These are phyloP conservation scores for Novumbra hubbsi DNA, from an alignment of 2,797 vertebrate genomes.

Conservation along the genomic window DNA sequence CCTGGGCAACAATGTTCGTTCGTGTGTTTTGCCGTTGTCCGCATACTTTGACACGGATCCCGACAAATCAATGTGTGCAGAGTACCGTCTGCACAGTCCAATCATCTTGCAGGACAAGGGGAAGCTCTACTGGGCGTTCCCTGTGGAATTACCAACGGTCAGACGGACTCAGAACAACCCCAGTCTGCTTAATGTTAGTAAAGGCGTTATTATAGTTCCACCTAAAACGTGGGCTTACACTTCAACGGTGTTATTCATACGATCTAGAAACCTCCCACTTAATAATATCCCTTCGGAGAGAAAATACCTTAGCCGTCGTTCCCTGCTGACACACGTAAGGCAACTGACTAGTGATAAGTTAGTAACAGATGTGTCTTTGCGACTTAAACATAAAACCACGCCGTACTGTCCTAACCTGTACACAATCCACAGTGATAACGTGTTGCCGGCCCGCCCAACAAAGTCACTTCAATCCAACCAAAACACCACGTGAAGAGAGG, in stretches of 20 bases:
- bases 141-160: not conserved
- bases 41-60: not conserved
- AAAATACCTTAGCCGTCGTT: not conserved
- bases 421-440: constrained; percentile 1
- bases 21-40: not conserved
- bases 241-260: not conserved
- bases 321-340: constrained; percentile 7
- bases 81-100: constrained; percentile 2
- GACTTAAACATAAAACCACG: not conserved
- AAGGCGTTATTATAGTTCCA: not conserved
- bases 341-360: constrained; percentile 10
- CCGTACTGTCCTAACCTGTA: not conserved
- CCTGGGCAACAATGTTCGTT: constrained; percentile 5
- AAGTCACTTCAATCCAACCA: constrained; percentile 4
- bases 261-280: not conserved
- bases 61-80: not conserved
- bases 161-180: not conserved
- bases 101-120: not conserved
- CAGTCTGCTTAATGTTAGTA: too few relatives aligned
- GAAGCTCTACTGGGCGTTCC: not conserved
- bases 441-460: not conserved
- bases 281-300: constrained; percentile 6
- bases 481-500: constrained; percentile 23
- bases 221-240: not conserved
- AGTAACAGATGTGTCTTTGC: not conserved